Evolutionary conservation across 2,797 vertebrate species (phyloP).

Genomic region (Glossophaga mutica): DNA sequence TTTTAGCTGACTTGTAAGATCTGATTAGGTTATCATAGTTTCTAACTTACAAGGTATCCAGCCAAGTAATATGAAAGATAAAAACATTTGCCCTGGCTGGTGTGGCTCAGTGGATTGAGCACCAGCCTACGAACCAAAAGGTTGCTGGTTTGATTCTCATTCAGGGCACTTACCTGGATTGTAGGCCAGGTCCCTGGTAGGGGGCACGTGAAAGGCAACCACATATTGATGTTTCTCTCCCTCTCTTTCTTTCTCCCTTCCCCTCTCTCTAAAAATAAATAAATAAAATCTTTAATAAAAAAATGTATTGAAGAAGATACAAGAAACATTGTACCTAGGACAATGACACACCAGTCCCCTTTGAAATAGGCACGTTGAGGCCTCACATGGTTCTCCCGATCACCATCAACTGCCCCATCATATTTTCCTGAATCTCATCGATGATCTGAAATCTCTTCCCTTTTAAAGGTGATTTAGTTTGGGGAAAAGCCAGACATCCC

Average conservation of each 20-base stretch:
- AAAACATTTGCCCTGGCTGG: neutral
- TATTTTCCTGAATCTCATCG: neutral
- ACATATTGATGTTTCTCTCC: too few species aligned
- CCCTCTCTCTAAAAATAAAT: too few species aligned
- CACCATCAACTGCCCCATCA: neutral
- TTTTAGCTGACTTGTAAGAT: slow-evolving; percentile 2
- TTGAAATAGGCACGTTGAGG: neutral
- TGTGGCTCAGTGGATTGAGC: too few species aligned
- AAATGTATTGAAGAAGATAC: neutral
- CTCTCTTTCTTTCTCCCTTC: too few species aligned
- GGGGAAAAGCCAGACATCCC: neutral
- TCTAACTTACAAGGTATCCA: neutral
- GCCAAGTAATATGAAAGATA: neutral
- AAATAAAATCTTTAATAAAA: neutral
- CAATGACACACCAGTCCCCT: neutral
- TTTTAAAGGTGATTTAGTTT: neutral
- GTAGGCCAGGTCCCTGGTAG: too few species aligned
- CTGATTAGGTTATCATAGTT: neutral
- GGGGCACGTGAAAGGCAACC: too few species aligned
- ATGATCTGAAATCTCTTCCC: neutral
- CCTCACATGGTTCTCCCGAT: neutral
- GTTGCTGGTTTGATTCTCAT: too few species aligned
- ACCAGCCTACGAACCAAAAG: too few species aligned
- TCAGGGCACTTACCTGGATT: too few species aligned
- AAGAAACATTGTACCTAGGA: neutral